phyloP scores from a whole-genome alignment of 2,888 invertebrate genomes.

The Lasioglossum lativentre region DNA sequence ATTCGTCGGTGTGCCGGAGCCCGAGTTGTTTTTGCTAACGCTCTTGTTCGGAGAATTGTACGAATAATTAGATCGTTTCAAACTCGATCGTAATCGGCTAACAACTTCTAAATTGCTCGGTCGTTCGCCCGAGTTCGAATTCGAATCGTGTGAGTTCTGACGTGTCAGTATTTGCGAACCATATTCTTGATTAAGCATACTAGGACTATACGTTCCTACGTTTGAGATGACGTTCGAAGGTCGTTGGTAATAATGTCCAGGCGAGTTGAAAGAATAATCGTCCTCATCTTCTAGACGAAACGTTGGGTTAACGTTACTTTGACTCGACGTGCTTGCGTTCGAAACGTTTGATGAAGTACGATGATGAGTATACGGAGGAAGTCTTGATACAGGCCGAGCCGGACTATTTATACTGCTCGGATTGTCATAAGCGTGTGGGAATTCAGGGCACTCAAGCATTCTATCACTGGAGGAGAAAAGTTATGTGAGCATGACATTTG shows the following conservation, averaged over 20 bases:
- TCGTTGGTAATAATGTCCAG: slow-evolving; percentile 85
- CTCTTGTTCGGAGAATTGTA: slow-evolving; percentile 86
- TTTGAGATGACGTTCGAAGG: slow-evolving; percentile 77
- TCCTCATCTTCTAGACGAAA: slow-evolving; percentile 88
- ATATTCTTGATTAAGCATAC: slow-evolving; percentile 80
- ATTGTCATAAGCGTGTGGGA: slow-evolving; percentile 87
- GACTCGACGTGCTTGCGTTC: slow-evolving; percentile 87
- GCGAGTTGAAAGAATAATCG: slow-evolving; percentile 83
- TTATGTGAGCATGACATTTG: background rate
- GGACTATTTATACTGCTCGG: slow-evolving; percentile 85
- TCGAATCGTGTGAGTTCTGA: slow-evolving; percentile 85
- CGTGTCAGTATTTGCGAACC: slow-evolving; percentile 81
- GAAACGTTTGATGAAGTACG: slow-evolving; percentile 86
- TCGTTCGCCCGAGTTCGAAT: slow-evolving; percentile 84
- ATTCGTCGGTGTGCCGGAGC: slow-evolving; percentile 91
- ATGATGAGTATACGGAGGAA: slow-evolving; percentile 87
- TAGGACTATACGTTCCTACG: slow-evolving; percentile 73
- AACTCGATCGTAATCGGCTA: slow-evolving; percentile 91
- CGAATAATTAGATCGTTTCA: slow-evolving; percentile 90
- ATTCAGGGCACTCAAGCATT: slow-evolving; percentile 81
- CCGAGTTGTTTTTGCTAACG: slow-evolving; percentile 87
- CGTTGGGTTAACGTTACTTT: slow-evolving; percentile 87
- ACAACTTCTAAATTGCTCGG: slow-evolving; percentile 89
- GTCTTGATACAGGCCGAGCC: slow-evolving; percentile 82
- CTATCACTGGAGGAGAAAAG: slow-evolving; percentile 75